Base-by-base conservation (phyloP, 2,888 invertebrate genomes). In the Tipula helvola region DNA sequence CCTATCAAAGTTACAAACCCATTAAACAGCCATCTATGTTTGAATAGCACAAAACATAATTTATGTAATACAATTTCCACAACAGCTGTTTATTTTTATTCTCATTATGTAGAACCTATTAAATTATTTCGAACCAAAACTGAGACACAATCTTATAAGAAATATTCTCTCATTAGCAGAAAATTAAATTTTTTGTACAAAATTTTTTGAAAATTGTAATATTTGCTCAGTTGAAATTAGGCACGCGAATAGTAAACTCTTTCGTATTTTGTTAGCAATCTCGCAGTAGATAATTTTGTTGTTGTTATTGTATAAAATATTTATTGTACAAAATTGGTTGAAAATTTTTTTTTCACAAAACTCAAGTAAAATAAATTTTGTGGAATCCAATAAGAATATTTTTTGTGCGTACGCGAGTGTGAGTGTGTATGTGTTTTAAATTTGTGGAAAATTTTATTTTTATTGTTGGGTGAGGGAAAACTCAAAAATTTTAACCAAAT, bases 171-270 rank as follows among this genome's bases (percentile, higher is more conserved):
- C 71, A 71, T 18, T 52, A 52, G 52, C 71, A 71, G 71, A 71
- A 71, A 71, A 71, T 71, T 71, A 71, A 71, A 71, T 71, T 57
- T 44, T 44, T 52, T 28, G 28, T 52, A 52, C 52, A 28, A 71
- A 71, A 28, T 28, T 71, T 57, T 71, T 71, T 28, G 28, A 71
- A 71, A 10, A 18, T 71, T 28, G 12, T 28, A 71, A 71, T 71
- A 18, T 28, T 10, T 41, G 2, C 41, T 84, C 84, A 84, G 84
- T 84, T 84, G 84, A 84, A 84, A 84, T 84, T 39, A 84, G 28
- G 84, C 84, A 84, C 84, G 84, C 84, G 84, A 84, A 84, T 84
- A 84, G 84, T 41, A 84, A 84, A 84, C 84, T 84, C 84, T n/a
- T 84, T 28, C 16, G 7, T 71, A 28, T 71, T 71, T 71, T 28